These are phyloP conservation scores for Agelastica alni DNA, from an alignment of 2,888 invertebrate species.

Conservation along the genomic window DNA sequence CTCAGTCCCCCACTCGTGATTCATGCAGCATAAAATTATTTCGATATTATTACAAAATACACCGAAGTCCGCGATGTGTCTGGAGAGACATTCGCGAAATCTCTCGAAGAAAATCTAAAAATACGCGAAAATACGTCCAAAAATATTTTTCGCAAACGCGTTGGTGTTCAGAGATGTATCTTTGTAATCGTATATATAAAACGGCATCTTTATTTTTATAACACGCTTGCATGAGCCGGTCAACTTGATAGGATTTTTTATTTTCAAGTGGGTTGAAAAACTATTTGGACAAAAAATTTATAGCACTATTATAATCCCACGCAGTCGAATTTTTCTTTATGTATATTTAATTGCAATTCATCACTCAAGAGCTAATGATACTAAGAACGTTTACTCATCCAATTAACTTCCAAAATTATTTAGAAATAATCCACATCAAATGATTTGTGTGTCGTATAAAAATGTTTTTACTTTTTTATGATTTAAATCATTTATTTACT, in stretches of 20 bases:
- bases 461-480: too few species aligned
- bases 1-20: slow-evolving; percentile 5
- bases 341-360: too few species aligned
- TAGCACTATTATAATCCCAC: too few species aligned
- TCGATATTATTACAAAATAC: slow-evolving; percentile 14
- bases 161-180: slow-evolving; percentile 29
- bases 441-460: too few species aligned
- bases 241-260: not conserved
- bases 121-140: slow-evolving; percentile 27
- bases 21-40: slow-evolving; percentile 14
- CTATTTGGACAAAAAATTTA: too few species aligned
- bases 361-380: too few species aligned
- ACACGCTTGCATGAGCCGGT: slow-evolving; percentile 1
- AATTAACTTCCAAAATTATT: too few species aligned
- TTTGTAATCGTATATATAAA: slow-evolving; percentile 20
- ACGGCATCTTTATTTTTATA: slow-evolving; percentile 11
- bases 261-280: not conserved
- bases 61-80: not conserved
- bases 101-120: slow-evolving; percentile 28
- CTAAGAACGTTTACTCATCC: too few species aligned
- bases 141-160: slow-evolving; percentile 34
- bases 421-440: too few species aligned
- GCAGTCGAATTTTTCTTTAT: too few species aligned
- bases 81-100: not conserved
- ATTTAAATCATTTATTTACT: too few species aligned